A percentile compares a stretch with the other conserved stretches of the same genome.
phyloP scores from a whole-genome alignment of 1,140 invertebrate species.

The Drosophila subobscura region DNA sequence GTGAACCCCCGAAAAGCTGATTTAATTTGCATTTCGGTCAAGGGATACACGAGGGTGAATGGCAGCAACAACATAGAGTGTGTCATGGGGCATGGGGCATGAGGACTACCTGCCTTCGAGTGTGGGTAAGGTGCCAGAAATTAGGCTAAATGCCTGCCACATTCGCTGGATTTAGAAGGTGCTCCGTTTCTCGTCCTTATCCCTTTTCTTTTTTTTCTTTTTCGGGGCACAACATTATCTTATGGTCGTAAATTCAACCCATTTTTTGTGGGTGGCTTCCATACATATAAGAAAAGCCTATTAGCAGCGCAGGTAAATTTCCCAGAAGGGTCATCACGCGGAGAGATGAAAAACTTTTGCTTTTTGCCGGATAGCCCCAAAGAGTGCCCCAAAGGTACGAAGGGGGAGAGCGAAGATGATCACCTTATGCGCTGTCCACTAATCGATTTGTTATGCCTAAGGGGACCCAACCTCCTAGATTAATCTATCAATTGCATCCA shows the following conservation, averaged over 20 bases:
- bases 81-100: no score
- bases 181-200: not conserved
- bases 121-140: constrained; percentile 41
- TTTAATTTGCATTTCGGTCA: constrained; percentile 70
- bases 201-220: not conserved
- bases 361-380: not conserved
- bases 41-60: not conserved
- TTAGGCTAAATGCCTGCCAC: constrained; percentile 50
- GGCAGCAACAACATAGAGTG: no score
- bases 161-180: constrained; percentile 26
- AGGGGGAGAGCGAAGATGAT: not conserved
- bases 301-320: constrained; percentile 28
- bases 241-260: constrained; percentile 72
- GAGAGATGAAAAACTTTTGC: constrained; percentile 57
- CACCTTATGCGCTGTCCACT: no score
- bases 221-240: constrained; percentile 60
- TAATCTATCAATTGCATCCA: no score
- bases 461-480: no score
- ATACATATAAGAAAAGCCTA: constrained; percentile 14
- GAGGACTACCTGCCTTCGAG: not conserved
- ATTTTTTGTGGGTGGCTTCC: constrained; percentile 38
- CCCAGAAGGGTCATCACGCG: constrained; percentile 58
- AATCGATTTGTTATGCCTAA: no score
- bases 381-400: constrained; percentile 32
- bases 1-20: constrained; percentile 43